A percentile compares a stretch with the other conserved stretches of the same genome.
phyloP scores from a whole-genome alignment of 2,797 vertebrate genomes.

The Eurystomus glaucurus region DNA sequence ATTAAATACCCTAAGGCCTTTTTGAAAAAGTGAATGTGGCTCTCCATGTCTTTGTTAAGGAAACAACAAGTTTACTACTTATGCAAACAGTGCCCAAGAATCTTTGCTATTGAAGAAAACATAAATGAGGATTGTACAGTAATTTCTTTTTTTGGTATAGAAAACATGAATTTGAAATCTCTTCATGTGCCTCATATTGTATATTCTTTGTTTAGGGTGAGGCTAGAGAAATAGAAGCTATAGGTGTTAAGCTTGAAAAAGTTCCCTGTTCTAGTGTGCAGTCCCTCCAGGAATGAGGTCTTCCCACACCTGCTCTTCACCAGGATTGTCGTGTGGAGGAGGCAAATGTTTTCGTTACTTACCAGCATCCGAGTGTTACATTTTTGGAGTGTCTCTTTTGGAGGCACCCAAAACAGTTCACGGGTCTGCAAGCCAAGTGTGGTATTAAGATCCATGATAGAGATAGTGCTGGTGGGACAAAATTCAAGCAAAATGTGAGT shows the following conservation, averaged over 20 bases:
- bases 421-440: background rate
- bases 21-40: background rate
- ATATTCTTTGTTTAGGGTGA: background rate
- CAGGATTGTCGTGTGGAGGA: background rate
- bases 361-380: background rate
- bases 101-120: background rate
- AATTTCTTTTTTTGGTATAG: background rate
- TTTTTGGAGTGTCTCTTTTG: background rate
- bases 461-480: background rate
- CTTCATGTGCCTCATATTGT: accelerated
- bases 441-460: background rate
- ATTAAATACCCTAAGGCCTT: background rate
- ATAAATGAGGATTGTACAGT: background rate
- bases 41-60: background rate
- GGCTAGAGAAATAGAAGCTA: background rate
- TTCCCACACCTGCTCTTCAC: background rate
- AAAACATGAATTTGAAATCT: background rate
- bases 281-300: background rate
- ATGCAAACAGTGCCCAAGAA: background rate
- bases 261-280: background rate
- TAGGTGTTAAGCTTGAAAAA: background rate
- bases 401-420: background rate
- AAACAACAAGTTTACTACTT: background rate
- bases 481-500: background rate
- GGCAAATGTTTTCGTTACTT: background rate